phyloP scores from a whole-genome alignment of 2,113 vertebrate species.

The Monarcha castaneiventris region DNA sequence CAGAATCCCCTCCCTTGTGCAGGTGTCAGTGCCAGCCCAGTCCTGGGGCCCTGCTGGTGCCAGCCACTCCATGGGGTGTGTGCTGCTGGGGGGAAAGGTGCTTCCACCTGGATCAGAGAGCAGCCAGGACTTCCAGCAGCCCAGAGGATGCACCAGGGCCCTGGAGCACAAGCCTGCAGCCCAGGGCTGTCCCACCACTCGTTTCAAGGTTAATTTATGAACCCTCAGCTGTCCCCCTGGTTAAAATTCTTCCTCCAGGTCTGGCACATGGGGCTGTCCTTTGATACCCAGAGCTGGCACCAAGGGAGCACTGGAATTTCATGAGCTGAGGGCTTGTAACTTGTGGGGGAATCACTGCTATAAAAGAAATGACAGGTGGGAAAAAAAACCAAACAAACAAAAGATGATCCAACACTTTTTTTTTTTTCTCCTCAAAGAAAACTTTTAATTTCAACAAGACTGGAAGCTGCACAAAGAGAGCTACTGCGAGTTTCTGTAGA shows the following conservation, averaged over 20 bases:
- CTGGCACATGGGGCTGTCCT: not conserved
- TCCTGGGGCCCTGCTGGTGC: not conserved
- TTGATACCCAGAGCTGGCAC: not conserved
- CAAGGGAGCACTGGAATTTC: not conserved
- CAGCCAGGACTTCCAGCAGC: not conserved
- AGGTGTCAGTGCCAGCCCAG: not conserved
- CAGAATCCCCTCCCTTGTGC: not conserved
- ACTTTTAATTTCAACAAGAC: slow-evolving; percentile 36
- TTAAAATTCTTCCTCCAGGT: not conserved
- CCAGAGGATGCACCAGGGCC: not conserved
- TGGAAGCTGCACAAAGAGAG: slow-evolving; percentile 46
- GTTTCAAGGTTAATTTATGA: not conserved
- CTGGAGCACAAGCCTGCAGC: fast-evolving
- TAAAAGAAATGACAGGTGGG: not conserved
- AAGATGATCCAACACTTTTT: not conserved
- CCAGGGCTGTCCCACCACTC: not conserved
- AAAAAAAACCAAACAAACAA: too few species aligned
- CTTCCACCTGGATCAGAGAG: fast-evolving
- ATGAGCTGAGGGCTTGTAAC: not conserved
- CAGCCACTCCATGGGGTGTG: not conserved
- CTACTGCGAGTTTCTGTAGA: not conserved
- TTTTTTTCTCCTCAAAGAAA: not conserved
- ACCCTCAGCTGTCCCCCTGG: not conserved
- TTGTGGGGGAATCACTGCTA: not conserved
- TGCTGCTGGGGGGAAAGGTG: not conserved